Evolutionary conservation across 2,113 vertebrate genomes (phyloP).

Genomic region (Malaclemys terrapin): DNA sequence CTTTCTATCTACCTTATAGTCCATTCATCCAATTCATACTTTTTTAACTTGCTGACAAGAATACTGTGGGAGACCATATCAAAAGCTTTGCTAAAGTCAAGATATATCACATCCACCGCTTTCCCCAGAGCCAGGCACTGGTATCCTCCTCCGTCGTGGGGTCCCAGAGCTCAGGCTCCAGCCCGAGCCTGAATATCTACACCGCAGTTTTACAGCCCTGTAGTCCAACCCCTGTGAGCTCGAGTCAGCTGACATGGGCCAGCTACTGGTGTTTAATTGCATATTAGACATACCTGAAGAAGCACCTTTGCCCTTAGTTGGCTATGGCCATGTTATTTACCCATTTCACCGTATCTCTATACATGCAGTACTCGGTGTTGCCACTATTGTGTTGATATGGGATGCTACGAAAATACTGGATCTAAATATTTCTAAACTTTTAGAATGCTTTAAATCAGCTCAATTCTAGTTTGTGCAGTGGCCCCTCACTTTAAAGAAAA

Average conservation of each 20-base stretch:
- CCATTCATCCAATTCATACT: too few species aligned
- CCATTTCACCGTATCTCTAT: background rate
- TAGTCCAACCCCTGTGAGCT: background rate
- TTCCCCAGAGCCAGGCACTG: background rate
- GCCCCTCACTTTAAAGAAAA: background rate
- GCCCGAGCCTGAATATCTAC: background rate
- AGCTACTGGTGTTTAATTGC: background rate
- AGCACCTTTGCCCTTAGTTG: background rate
- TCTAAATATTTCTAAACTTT: background rate
- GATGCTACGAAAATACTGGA: constrained; percentile 3
- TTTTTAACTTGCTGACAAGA: too few species aligned
- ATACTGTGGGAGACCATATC: too few species aligned
- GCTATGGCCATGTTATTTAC: constrained; percentile 40
- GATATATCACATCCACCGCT: too few species aligned
- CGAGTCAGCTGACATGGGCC: background rate
- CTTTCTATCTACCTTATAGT: too few species aligned
- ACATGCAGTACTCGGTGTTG: background rate
- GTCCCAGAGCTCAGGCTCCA: background rate
- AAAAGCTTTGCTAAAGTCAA: too few species aligned
- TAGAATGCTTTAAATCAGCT: background rate
- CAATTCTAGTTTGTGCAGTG: background rate
- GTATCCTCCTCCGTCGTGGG: background rate
- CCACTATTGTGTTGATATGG: background rate
- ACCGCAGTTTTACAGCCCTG: background rate
- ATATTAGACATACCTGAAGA: background rate